Evolutionary conservation across 2,797 vertebrate species (phyloP).

Genomic region (Dryobates pubescens): DNA sequence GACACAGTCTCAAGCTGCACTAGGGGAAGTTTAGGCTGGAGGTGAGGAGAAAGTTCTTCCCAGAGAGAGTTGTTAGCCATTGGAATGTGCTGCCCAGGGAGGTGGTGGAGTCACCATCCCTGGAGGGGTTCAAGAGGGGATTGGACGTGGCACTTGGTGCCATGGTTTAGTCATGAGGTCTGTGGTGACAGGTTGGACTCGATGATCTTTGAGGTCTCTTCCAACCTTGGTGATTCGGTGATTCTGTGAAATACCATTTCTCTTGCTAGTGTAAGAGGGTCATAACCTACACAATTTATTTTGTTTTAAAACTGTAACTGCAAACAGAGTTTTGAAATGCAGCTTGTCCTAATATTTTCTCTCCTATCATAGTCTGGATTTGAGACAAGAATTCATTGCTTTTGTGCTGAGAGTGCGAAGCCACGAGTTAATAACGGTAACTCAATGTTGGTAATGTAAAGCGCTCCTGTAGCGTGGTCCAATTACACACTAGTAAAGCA

Average conservation of each 20-base stretch:
- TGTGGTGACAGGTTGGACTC: no score
- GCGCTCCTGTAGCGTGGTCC: constrained; percentile 71
- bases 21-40: no score
- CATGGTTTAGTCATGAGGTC: no score
- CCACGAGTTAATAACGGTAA: constrained; percentile 65
- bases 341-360: neutral
- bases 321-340: neutral
- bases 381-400: constrained; percentile 49
- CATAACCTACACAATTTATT: neutral
- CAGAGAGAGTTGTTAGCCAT: no score
- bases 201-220: no score
- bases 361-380: constrained; percentile 16
- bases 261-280: neutral
- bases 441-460: constrained; percentile 69
- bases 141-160: no score
- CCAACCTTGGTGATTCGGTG: no score
- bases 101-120: no score
- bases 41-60: no score
- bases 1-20: no score
- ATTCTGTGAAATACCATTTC: neutral
- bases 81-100: no score
- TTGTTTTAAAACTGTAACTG: neutral
- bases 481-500: constrained; percentile 81
- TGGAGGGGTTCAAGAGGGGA: no score
- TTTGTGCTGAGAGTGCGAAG: constrained; percentile 36